Evolutionary conservation across 2,797 vertebrate genomes (phyloP), one percentile per base, ranked within the genome.

Genomic region (Lithobates pipiens): DNA sequence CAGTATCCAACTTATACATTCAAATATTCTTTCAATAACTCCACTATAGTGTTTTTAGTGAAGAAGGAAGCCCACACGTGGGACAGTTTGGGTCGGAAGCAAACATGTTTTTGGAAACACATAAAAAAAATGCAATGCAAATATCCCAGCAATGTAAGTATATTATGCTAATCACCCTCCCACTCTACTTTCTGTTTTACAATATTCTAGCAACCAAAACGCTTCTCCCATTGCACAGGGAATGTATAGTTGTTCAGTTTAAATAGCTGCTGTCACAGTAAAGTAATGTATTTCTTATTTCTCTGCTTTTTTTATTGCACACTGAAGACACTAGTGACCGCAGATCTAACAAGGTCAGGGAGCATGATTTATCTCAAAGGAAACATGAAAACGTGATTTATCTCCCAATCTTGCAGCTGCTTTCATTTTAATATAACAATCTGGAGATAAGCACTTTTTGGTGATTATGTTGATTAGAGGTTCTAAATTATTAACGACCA

Each of bases 311-410:
- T 86, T 82, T 82, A 82, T 86, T 63, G 42, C 21, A 72, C 86
- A 21, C 81, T 10, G 70, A 71, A 87, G 81, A 34, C 81, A 70
- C 65, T 77, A 44, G 57, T 80, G 76, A 70, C 81, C 70, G 76
- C 61, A 23, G 69, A 75, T 84, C 36, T 67, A 79, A 67, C 81
- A 87, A 87, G 86, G 81, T 87, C 81, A 86, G n/a, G 69, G 69
- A 82, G 71, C 32, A 10, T 70, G 81, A 83, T 83, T 87, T 87
- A 87, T 87, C 86, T 87, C 86, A 42, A 75, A 75, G 81, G 81
- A 76, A 84, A 80, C 81, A 76, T 76, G 44, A 80, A 79, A 39
- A 29, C 1, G 10, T 83, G 63, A 84, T 87, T 87, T 75, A 83
- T 79, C 42, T 76, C 73, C 13, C 10, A 32, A 42, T 71, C 69